These are phyloP conservation scores for Plagodis pulveraria DNA, from an alignment of 2,888 invertebrate genomes.

Conservation along the genomic window DNA sequence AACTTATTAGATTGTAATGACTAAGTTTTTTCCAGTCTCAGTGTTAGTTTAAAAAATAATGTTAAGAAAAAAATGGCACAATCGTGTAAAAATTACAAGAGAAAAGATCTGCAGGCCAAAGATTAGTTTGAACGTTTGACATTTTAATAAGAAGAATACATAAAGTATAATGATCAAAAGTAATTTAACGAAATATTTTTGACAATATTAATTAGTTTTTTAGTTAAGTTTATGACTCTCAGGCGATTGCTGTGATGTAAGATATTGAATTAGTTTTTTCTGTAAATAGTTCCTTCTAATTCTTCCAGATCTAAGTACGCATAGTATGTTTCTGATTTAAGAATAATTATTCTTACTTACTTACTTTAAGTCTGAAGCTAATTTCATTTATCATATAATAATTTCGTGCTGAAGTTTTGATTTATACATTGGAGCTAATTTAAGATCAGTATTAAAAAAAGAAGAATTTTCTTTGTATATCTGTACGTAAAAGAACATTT, in stretches of 20 bases:
- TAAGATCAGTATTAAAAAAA: too few relatives aligned
- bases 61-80: slow-evolving; percentile 50
- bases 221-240: slow-evolving; percentile 76
- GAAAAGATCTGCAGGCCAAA: slow-evolving; percentile 82
- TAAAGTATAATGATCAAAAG: slow-evolving; percentile 42
- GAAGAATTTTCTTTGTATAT: too few relatives aligned
- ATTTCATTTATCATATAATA: too few relatives aligned
- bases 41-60: slow-evolving; percentile 57
- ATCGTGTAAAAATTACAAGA: slow-evolving; percentile 61
- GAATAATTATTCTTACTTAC: slow-evolving; percentile 6
- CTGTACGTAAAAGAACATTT: too few relatives aligned
- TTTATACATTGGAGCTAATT: too few relatives aligned
- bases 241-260: slow-evolving; percentile 83
- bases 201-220: slow-evolving; percentile 58
- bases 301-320: slow-evolving; percentile 23
- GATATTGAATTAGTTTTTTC: slow-evolving; percentile 54
- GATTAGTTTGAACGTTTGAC: slow-evolving; percentile 69
- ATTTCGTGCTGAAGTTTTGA: too few relatives aligned
- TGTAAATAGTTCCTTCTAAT: slow-evolving; percentile 52
- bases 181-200: slow-evolving; percentile 54
- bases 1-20: slow-evolving; percentile 28
- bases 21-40: slow-evolving; percentile 53
- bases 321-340: neutral
- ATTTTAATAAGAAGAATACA: slow-evolving; percentile 47
- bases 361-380: slow-evolving; percentile 29